Base-by-base conservation (phyloP, 2,113 vertebrate species). In the Panthera uncia region DNA sequence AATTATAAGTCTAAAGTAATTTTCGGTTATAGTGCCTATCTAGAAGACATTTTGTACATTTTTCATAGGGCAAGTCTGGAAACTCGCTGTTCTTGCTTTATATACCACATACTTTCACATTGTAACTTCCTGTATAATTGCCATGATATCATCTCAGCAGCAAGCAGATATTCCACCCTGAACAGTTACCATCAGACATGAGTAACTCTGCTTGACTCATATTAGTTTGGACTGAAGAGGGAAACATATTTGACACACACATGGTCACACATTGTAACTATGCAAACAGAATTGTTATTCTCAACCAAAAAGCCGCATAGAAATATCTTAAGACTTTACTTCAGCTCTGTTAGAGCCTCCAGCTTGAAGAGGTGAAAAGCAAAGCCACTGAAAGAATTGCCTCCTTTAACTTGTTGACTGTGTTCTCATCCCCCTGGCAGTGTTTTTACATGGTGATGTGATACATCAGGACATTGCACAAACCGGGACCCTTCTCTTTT, bases 161-260 rank as follows among this genome's bases (percentile, higher is more conserved):
- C 76, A 74, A 92, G 91, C 63, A 76, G 73, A 65, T 41, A 90
- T 38, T 96, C 50, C 48, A 50, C 57, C 36, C 83, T 71, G 18
- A 84, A 27, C 76, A 79, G 92, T 94, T 90, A 68, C 74, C 69
- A 79, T 38, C n/a, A 66, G 83, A 48, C 89, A 68, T 92, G 94
- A 96, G 71, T 87, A 92, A 96, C 50, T 50, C 65, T 66, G 45
- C 65, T 97, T 96, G 96, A 96, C 89, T 98, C 94, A 95, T 84
- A 31, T 78, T 36, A 11, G 3, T 83, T 88, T 92, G 87, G 33
- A 36, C 15, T 81, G 66, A 90, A 96, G 91, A 80, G 29, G 52
- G 71, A 76, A 92, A 95, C 93, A 38, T 87, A 61, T 25, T 79
- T 95, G 74, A 92, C 52, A 68, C 80, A 68, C 27, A 38, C n/a